Evolutionary conservation across 2,888 invertebrate genomes (phyloP).

Genomic region (Euzetes globulus): DNA sequence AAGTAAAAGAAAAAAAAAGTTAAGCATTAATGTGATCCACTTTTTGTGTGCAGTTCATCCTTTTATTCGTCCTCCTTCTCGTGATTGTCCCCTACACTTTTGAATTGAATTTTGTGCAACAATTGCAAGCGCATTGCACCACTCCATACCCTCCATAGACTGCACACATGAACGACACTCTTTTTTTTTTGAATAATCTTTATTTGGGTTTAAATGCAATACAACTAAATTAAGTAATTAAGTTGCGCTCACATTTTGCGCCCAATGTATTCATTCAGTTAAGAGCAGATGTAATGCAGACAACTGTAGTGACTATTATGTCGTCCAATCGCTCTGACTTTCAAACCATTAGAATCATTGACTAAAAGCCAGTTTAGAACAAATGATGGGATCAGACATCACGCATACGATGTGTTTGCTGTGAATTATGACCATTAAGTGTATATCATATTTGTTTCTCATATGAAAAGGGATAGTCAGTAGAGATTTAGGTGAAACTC

Average conservation of each 20-base stretch:
- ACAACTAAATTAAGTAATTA: slow-evolving; percentile 26
- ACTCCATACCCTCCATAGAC: not conserved
- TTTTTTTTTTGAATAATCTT: not conserved
- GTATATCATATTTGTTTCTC: not conserved
- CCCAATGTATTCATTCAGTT: slow-evolving; percentile 2
- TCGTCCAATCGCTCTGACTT: not conserved
- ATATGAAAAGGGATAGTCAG: not conserved
- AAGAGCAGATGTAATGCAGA: slow-evolving; percentile 10
- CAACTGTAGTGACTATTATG: not conserved
- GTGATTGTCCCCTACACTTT: not conserved
- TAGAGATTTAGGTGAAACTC: slow-evolving; percentile 1
- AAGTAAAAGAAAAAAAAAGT: not conserved
- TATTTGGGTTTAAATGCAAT: not conserved
- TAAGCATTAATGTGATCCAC: slow-evolving; percentile 23
- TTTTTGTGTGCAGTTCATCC: slow-evolving; percentile 19
- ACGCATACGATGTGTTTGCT: slow-evolving; percentile 5
- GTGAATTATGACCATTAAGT: slow-evolving; percentile 6
- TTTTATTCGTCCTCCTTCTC: not conserved
- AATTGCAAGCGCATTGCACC: slow-evolving; percentile 18
- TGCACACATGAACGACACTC: not conserved
- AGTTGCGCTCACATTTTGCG: not conserved
- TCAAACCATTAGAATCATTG: not conserved
- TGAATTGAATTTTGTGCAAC: slow-evolving; percentile 16
- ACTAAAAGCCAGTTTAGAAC: not conserved
- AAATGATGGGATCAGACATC: not conserved